Evolutionary conservation across 2,113 vertebrate genomes (phyloP).

Genomic region (Genyomyrus donnyi): DNA sequence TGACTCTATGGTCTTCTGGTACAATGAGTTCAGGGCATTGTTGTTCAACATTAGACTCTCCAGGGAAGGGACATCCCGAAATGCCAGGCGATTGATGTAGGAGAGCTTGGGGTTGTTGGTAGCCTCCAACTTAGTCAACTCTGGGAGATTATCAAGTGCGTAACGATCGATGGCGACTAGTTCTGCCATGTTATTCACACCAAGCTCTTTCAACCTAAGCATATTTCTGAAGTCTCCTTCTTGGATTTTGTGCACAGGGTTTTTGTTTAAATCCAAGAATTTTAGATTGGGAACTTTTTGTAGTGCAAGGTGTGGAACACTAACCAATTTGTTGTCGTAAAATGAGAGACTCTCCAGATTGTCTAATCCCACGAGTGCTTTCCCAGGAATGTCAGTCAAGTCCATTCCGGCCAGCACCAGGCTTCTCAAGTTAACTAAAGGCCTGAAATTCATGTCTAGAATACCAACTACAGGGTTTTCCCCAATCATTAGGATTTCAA

Average conservation of each 20-base stretch:
- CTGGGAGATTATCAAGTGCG: constrained; percentile 83
- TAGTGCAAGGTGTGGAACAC: constrained; percentile 85
- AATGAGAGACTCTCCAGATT: constrained; percentile 94
- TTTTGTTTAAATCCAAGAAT: constrained; percentile 97
- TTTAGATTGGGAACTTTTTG: constrained; percentile 90
- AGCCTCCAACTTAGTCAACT: constrained; percentile 84
- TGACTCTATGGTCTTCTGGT: constrained; percentile 81
- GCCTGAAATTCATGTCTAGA: constrained; percentile 89
- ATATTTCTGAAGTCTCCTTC: constrained; percentile 94
- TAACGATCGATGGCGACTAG: constrained; percentile 84
- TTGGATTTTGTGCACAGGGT: constrained; percentile 86
- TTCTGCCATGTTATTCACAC: constrained; percentile 95
- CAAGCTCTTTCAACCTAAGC: constrained; percentile 86
- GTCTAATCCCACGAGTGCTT: constrained; percentile 86
- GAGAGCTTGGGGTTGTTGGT: constrained; percentile 95
- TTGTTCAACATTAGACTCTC: constrained; percentile 97
- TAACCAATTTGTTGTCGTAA: constrained; percentile 85
- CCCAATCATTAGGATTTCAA: constrained; percentile 97
- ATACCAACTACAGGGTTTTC: constrained; percentile 95
- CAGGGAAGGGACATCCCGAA: constrained; percentile 84
- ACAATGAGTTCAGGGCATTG: constrained; percentile 86
- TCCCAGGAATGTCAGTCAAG: constrained; percentile 82
- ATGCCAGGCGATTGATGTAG: constrained; percentile 80
- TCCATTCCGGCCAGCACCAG: constrained; percentile 93
- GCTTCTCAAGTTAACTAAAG: constrained; percentile 80